Evolutionary conservation across 92 coral and sea anemone species (phyloP).

Genomic region (Heliopora coerulea): DNA sequence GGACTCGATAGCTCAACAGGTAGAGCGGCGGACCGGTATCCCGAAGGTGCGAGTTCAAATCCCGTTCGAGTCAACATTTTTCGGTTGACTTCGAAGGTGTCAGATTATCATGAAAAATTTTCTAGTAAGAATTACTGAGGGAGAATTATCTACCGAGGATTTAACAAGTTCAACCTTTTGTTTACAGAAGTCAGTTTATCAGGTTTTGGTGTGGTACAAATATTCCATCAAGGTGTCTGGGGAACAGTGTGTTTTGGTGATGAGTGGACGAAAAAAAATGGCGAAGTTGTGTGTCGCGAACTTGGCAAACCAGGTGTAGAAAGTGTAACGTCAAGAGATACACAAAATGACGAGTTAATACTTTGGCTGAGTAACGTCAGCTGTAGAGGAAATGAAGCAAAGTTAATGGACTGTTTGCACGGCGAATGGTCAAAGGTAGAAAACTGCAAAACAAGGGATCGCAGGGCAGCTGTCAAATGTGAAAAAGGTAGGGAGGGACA

Average conservation of each 20-base stretch:
- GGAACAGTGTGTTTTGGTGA: background rate
- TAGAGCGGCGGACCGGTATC: too few relatives aligned
- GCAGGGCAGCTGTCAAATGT: background rate
- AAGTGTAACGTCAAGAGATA: background rate
- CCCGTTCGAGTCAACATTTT: too few relatives aligned
- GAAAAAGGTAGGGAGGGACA: too few relatives aligned
- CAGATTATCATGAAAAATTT: too few relatives aligned
- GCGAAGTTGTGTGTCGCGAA: constrained; percentile 18
- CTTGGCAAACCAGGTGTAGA: constrained; percentile 15
- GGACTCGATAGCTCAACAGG: too few relatives aligned
- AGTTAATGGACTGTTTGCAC: constrained; percentile 4
- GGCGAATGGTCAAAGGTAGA: background rate
- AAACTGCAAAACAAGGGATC: background rate
- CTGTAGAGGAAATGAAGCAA: constrained; percentile 4
- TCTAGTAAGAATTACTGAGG: too few relatives aligned
- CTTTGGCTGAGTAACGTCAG: background rate
- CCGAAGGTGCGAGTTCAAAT: too few relatives aligned
- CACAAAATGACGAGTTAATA: background rate
- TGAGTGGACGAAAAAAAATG: constrained; percentile 15
- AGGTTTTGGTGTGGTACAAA: too few relatives aligned
- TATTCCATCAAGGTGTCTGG: constrained; percentile 22
- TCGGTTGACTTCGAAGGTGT: too few relatives aligned
- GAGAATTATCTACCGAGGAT: background rate
- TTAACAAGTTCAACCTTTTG: background rate
- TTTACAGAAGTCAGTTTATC: too few relatives aligned